Percentiles rank a stretch among this genome's conserved stretches.
Conservation (phyloP, 2,888 invertebrate genomes). For the Melipona beecheii region DNA sequence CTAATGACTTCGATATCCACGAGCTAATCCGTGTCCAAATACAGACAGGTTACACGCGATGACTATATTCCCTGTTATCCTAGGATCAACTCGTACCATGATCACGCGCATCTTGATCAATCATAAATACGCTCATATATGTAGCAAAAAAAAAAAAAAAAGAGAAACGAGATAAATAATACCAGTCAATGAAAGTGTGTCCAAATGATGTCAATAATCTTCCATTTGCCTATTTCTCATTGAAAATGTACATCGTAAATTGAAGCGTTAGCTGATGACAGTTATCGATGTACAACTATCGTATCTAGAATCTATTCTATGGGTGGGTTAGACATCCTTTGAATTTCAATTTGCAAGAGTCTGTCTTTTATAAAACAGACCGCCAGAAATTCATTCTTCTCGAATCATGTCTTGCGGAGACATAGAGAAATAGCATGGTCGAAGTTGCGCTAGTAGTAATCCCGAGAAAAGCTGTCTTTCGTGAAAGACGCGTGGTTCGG, state of each 20-base stretch:
- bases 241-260: not conserved
- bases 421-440: too few relatives aligned
- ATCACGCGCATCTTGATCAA: not conserved
- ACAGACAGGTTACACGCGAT: not conserved
- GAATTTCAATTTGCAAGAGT: not conserved
- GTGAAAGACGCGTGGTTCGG: slow-evolving; percentile 4
- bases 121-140: not conserved
- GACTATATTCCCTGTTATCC: slow-evolving; percentile 11
- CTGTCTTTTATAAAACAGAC: not conserved
- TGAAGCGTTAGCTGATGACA: not conserved
- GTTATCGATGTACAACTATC: not conserved
- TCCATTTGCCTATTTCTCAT: slow-evolving; percentile 8
- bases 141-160: not conserved
- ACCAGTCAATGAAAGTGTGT: not conserved
- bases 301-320: not conserved
- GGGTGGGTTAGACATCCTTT: not conserved
- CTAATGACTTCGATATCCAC: slow-evolving; percentile 34
- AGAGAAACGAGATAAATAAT: not conserved
- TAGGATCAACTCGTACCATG: slow-evolving; percentile 4
- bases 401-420: not conserved
- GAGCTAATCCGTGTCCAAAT: slow-evolving; percentile 24
- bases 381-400: slow-evolving; percentile 9
- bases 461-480: not conserved
- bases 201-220: not conserved
- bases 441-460: not conserved